Conservation (phyloP, 2,888 invertebrate genomes). For the Iselma pallidipennis region DNA sequence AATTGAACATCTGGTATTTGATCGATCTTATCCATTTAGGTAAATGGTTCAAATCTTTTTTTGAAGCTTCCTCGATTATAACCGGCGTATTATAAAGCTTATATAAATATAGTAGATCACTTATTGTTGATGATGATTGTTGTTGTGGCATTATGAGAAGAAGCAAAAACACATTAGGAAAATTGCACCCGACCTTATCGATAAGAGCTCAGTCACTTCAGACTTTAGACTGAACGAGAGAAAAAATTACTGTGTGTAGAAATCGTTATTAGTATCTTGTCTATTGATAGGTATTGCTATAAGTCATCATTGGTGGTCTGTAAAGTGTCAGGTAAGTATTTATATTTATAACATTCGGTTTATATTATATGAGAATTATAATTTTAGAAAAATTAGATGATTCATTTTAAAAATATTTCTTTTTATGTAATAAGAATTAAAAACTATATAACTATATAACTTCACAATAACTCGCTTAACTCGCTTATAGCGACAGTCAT, state of each 20-base stretch:
- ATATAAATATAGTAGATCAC: background rate
- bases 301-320: background rate
- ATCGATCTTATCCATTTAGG: background rate
- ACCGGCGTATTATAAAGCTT: background rate
- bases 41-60: background rate
- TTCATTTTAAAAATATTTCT: background rate
- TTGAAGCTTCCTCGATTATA: background rate
- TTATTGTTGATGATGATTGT: background rate
- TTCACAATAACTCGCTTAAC: too few species aligned
- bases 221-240: too few species aligned
- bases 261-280: too few species aligned
- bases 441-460: too few species aligned
- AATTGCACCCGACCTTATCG: background rate
- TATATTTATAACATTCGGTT: background rate
- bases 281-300: background rate
- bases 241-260: too few species aligned
- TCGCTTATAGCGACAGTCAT: too few species aligned
- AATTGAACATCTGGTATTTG: slow-evolving; percentile 12
- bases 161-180: background rate
- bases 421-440: too few species aligned
- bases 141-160: background rate
- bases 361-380: too few species aligned
- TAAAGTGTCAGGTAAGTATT: background rate
- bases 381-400: background rate
- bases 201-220: background rate